These are phyloP conservation scores for Cybosia mesomella DNA, from an alignment of 2,888 invertebrate species.

Conservation along the genomic window DNA sequence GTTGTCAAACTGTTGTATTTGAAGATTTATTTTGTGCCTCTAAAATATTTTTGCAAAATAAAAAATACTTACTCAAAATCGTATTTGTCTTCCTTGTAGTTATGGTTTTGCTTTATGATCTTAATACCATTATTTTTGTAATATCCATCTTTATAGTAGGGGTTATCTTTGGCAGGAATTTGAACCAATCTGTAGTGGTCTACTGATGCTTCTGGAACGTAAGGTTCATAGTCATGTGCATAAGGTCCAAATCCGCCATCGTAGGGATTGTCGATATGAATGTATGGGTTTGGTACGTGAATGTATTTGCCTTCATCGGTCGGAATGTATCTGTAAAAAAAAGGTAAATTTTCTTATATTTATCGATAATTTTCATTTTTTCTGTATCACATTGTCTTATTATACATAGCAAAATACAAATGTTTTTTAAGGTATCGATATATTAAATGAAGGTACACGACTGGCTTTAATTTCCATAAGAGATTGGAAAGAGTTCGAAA, in stretches of 20 bases:
- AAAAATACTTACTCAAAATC: slow-evolving; percentile 81
- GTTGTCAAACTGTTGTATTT: not conserved
- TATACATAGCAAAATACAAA: too few relatives aligned
- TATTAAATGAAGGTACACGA: too few relatives aligned
- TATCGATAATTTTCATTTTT: not conserved
- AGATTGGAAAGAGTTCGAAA: too few relatives aligned
- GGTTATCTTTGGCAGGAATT: slow-evolving; percentile 71
- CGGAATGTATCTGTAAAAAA: slow-evolving; percentile 76
- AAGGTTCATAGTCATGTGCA: slow-evolving; percentile 79
- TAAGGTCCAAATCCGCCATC: slow-evolving; percentile 81
- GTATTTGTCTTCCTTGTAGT: slow-evolving; percentile 83
- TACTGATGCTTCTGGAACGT: slow-evolving; percentile 79
- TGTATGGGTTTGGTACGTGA: slow-evolving; percentile 85
- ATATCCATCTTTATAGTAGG: slow-evolving; percentile 82
- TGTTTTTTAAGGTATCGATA: too few relatives aligned
- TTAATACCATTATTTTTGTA: slow-evolving; percentile 85
- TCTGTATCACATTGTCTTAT: too few relatives aligned
- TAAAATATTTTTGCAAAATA: not conserved
- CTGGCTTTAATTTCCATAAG: too few relatives aligned
- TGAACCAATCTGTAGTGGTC: slow-evolving; percentile 74
- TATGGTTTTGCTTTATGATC: slow-evolving; percentile 81
- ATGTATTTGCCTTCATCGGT: slow-evolving; percentile 83
- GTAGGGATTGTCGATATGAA: slow-evolving; percentile 83
- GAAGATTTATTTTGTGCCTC: not conserved
- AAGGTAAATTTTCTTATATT: not conserved